These are phyloP conservation scores for Nicator chloris DNA, from an alignment of 2,113 vertebrate genomes.

Conservation along the genomic window DNA sequence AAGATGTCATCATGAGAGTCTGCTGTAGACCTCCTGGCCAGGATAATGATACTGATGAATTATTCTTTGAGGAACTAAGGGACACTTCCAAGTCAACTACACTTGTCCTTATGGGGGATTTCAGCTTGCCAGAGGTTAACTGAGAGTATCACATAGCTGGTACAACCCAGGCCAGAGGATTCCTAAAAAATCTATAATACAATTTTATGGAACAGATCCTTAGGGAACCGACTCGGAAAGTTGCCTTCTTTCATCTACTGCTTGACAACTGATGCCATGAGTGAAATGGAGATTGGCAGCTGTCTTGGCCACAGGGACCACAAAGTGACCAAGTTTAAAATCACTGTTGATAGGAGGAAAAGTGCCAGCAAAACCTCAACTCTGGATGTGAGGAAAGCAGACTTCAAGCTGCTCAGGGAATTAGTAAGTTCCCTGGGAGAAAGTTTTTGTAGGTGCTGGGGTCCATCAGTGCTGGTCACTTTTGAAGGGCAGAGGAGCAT, in stretches of 20 bases:
- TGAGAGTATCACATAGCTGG: neutral
- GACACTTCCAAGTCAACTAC: neutral
- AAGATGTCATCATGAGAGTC: neutral
- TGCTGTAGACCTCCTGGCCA: neutral
- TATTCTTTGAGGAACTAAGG: neutral
- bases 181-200: neutral
- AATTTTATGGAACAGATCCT: neutral
- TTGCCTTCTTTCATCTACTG: neutral
- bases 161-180: neutral
- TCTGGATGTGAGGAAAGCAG: neutral
- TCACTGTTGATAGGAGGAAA: neutral
- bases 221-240: fast-evolving
- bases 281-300: neutral
- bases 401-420: neutral
- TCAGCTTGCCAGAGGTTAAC: neutral
- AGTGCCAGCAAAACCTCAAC: neutral
- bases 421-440: neutral
- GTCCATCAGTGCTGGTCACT: neutral
- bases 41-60: neutral
- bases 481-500: neutral
- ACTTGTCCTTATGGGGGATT: neutral
- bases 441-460: neutral
- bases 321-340: neutral
- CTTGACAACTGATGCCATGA: neutral
- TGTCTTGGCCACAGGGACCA: neutral